Evolutionary conservation across 1,140 invertebrate species (phyloP).

Genomic region (Alviniconcha marisindica): DNA sequence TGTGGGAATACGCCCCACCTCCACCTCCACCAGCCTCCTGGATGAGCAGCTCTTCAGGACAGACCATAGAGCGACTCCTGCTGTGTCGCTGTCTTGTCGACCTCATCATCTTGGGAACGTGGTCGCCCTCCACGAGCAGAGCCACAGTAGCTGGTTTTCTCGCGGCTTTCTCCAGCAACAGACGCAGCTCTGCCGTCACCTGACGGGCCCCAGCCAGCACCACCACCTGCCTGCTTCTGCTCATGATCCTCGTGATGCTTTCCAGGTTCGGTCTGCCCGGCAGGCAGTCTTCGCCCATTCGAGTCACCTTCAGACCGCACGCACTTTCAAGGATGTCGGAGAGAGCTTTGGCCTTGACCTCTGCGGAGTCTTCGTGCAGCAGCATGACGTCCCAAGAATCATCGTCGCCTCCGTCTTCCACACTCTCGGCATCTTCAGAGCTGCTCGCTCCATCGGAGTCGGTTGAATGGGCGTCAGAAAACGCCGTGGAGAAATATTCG

Average conservation of each 20-base stretch:
- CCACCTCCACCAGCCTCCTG: neutral
- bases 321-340: neutral
- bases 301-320: neutral
- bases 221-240: neutral
- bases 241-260: neutral
- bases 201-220: neutral
- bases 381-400: constrained; percentile 1
- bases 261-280: neutral
- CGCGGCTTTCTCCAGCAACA: neutral
- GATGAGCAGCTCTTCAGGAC: neutral
- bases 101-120: neutral
- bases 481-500: neutral
- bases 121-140: neutral
- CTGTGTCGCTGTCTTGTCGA: neutral
- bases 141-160: neutral
- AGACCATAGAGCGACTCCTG: neutral
- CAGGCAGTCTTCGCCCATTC: neutral
- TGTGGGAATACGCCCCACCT: neutral
- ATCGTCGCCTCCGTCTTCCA: neutral
- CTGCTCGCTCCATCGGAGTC: neutral
- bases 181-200: neutral
- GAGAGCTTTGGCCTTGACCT: neutral
- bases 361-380: neutral
- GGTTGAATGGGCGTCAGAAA: neutral
- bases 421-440: neutral